These are phyloP conservation scores for Leptinotarsa peninsularis DNA, from an alignment of 2,888 invertebrate species.

Conservation along the genomic window DNA sequence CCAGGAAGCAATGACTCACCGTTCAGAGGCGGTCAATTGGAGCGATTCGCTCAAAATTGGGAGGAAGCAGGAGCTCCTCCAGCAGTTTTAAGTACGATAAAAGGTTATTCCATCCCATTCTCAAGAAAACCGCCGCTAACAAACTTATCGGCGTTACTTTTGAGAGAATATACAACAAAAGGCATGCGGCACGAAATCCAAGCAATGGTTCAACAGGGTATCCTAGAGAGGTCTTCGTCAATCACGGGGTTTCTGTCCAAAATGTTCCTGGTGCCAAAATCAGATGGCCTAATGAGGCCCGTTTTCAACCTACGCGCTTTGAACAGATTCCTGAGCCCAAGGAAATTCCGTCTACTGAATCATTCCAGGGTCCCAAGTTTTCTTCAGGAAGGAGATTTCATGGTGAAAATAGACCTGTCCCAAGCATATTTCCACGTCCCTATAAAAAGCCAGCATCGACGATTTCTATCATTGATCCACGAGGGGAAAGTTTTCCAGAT, in stretches of 20 bases:
- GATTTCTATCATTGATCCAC: conserved; percentile 38
- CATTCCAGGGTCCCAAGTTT: conserved; percentile 33
- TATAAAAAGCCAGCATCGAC: conserved; percentile 35
- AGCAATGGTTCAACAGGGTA: conserved; percentile 29
- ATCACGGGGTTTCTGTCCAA: conserved; percentile 19
- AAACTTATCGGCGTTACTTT: not conserved
- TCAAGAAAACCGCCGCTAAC: conserved; percentile 29
- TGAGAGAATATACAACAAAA: conserved; percentile 25
- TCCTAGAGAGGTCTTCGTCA: conserved; percentile 38
- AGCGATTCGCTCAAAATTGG: conserved; percentile 30
- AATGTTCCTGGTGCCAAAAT: conserved; percentile 30
- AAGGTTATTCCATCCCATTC: conserved; percentile 42
- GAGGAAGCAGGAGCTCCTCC: conserved; percentile 30
- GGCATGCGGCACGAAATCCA: conserved; percentile 32
- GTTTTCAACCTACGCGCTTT: conserved; percentile 37
- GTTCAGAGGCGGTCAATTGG: conserved; percentile 32
- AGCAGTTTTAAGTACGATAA: conserved; percentile 33
- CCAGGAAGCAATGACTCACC: conserved; percentile 20
- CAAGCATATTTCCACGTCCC: conserved; percentile 41
- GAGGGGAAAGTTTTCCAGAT: conserved; percentile 32
- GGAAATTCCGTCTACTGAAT: conserved; percentile 37
- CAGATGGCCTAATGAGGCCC: conserved; percentile 34
- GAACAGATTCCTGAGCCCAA: conserved; percentile 37
- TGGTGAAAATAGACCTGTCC: conserved; percentile 33
- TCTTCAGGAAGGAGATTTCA: conserved; percentile 32